Evolutionary conservation across 2,113 vertebrate species (phyloP).

Genomic region (Poecile atricapillus): DNA sequence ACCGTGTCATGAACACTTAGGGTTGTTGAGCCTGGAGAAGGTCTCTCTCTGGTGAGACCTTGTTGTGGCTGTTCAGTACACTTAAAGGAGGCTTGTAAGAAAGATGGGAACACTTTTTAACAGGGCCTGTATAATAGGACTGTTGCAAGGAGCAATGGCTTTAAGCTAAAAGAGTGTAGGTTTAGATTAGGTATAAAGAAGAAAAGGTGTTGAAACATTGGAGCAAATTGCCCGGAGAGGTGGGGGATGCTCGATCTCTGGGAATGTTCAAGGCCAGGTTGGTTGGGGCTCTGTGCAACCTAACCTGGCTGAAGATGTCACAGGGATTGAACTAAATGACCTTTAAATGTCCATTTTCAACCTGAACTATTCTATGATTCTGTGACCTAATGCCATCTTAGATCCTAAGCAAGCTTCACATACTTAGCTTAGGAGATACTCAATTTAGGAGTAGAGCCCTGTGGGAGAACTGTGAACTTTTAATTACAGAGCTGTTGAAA

Average conservation of each 20-base stretch:
- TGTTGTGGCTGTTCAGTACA: rapidly evolving
- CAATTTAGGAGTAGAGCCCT: background rate
- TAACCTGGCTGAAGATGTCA: background rate
- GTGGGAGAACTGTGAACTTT: background rate
- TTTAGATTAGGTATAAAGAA: background rate
- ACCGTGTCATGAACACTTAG: background rate
- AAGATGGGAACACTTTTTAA: background rate
- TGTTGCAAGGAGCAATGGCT: background rate
- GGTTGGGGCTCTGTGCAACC: background rate
- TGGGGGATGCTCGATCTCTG: background rate
- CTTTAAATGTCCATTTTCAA: background rate
- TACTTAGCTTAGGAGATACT: background rate
- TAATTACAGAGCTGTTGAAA: background rate
- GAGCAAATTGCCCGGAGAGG: background rate
- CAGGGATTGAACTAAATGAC: background rate
- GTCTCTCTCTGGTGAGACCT: rapidly evolving
- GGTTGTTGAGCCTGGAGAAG: background rate
- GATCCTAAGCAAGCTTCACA: background rate
- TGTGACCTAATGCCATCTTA: background rate
- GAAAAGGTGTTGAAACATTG: background rate
- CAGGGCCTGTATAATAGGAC: background rate
- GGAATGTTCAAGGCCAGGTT: background rate
- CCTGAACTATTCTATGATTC: background rate
- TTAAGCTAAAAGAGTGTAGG: background rate
- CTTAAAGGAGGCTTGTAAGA: background rate